These are phyloP conservation scores for Phrynocephalus forsythii DNA, from an alignment of 2,797 vertebrate genomes.

Conservation along the genomic window DNA sequence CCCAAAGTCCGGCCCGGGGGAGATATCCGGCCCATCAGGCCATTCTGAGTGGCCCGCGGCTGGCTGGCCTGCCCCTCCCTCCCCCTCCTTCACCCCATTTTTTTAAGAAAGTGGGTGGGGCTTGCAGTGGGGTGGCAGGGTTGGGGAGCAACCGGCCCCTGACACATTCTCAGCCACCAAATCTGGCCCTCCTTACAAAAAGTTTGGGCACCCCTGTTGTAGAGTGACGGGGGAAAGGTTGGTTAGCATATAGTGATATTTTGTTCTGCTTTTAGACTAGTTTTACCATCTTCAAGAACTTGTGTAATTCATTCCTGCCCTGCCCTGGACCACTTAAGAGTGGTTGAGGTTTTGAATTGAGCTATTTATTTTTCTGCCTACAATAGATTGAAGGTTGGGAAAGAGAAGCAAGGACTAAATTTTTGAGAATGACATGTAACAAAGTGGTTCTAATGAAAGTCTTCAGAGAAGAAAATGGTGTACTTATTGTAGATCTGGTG, in stretches of 20 bases:
- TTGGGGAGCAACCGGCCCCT: too few species aligned
- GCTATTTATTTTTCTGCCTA: constrained; percentile 26
- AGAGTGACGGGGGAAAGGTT: background rate
- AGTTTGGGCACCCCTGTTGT: background rate
- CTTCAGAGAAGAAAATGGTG: constrained; percentile 76
- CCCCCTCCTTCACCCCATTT: too few species aligned
- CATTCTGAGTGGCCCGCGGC: too few species aligned
- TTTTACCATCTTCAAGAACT: background rate
- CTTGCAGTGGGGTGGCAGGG: too few species aligned
- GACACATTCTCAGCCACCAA: too few species aligned
- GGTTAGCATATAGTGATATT: background rate
- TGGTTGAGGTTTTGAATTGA: background rate
- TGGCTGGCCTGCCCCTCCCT: too few species aligned
- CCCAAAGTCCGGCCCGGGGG: too few species aligned
- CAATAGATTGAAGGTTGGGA: constrained; percentile 77
- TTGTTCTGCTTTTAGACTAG: background rate
- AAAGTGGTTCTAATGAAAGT: constrained; percentile 79
- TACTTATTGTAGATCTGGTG: constrained; percentile 82
- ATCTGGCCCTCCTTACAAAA: too few species aligned
- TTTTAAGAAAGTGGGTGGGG: too few species aligned
- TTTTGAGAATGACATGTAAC: constrained; percentile 80
- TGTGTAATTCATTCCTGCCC: background rate
- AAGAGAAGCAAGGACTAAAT: constrained; percentile 71
- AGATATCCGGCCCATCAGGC: too few species aligned
- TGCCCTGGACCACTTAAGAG: background rate